A percentile compares a stretch with the other conserved stretches of the same genome.
These are phyloP conservation scores for Panopea generosa DNA, from an alignment of 2,888 invertebrate species.

Conservation along the genomic window DNA sequence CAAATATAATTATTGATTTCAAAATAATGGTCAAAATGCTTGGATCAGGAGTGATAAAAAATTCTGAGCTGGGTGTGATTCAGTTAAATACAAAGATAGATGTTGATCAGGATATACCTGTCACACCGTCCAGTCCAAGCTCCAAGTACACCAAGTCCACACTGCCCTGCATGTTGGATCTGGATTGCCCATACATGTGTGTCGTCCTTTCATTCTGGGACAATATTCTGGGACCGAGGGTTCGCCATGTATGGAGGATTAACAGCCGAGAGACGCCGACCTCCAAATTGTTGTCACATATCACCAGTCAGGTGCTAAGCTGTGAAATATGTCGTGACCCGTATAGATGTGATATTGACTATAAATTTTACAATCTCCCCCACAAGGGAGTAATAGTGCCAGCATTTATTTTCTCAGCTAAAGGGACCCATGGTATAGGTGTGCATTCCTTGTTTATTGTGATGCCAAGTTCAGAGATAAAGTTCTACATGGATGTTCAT, in stretches of 20 bases:
- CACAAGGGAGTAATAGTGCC: slow-evolving; percentile 79
- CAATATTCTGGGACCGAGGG: slow-evolving; percentile 83
- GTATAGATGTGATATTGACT: slow-evolving; percentile 76
- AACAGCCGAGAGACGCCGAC: slow-evolving; percentile 51
- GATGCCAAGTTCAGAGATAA: slow-evolving; percentile 72
- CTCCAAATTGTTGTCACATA: slow-evolving; percentile 72
- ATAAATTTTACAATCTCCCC: slow-evolving; percentile 79
- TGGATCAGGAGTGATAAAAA: not conserved
- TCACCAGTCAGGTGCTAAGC: slow-evolving; percentile 80
- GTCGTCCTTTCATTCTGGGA: slow-evolving; percentile 82
- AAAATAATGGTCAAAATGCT: too few relatives aligned
- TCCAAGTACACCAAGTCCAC: slow-evolving; percentile 74
- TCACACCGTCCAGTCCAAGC: slow-evolving; percentile 77
- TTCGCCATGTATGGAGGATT: slow-evolving; percentile 80
- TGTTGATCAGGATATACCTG: slow-evolving; percentile 5
- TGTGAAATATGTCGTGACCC: slow-evolving; percentile 83
- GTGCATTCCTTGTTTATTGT: slow-evolving; percentile 80
- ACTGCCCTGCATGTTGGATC: slow-evolving; percentile 64
- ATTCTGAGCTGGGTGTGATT: slow-evolving; percentile 12
- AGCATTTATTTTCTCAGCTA: slow-evolving; percentile 81
- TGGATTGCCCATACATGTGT: slow-evolving; percentile 67
- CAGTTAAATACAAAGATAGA: slow-evolving; percentile 15
- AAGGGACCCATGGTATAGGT: slow-evolving; percentile 68
- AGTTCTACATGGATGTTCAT: slow-evolving; percentile 77
- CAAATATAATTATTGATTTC: too few relatives aligned